Percentiles rank a stretch among this genome's conserved stretches.
Evolutionary conservation across 1,140 invertebrate species (phyloP).

Genomic region (Caenorhabditis briggsae): DNA sequence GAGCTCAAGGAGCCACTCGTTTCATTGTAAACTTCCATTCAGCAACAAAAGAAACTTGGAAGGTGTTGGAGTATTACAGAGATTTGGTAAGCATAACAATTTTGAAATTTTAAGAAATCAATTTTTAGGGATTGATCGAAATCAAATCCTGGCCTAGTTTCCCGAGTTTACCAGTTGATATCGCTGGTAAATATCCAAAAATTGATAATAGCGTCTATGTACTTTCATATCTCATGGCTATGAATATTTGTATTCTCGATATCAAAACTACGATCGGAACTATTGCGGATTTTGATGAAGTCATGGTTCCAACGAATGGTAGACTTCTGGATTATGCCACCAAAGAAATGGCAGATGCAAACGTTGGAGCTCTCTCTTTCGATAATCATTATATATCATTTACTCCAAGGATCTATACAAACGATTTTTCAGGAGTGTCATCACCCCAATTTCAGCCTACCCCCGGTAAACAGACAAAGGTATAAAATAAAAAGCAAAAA

Average conservation of each 20-base stretch:
- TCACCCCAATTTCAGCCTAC: neutral
- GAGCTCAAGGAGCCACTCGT: slow-evolving; percentile 39
- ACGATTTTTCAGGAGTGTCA: neutral
- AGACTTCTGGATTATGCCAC: neutral
- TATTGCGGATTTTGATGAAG: neutral
- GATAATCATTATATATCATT: neutral
- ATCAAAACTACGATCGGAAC: neutral
- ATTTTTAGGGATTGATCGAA: neutral
- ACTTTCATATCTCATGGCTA: neutral
- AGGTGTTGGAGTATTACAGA: slow-evolving; percentile 11
- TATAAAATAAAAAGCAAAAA: too few relatives aligned
- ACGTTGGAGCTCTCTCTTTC: slow-evolving; percentile 4
- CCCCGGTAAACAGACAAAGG: too few relatives aligned
- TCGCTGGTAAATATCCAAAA: slow-evolving; percentile 4
- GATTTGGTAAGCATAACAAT: neutral
- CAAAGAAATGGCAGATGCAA: neutral
- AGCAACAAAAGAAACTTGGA: neutral
- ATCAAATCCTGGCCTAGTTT: neutral
- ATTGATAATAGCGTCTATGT: neutral
- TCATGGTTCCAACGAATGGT: neutral
- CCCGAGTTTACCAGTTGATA: neutral
- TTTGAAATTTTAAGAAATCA: neutral
- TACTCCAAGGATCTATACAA: neutral
- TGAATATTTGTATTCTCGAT: slow-evolving; percentile 1
- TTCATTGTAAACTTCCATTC: slow-evolving; percentile 20